A percentile compares a stretch with the other conserved stretches of the same genome.
phyloP scores from a whole-genome alignment of 2,797 vertebrate species.

The Clarias fuscus region DNA sequence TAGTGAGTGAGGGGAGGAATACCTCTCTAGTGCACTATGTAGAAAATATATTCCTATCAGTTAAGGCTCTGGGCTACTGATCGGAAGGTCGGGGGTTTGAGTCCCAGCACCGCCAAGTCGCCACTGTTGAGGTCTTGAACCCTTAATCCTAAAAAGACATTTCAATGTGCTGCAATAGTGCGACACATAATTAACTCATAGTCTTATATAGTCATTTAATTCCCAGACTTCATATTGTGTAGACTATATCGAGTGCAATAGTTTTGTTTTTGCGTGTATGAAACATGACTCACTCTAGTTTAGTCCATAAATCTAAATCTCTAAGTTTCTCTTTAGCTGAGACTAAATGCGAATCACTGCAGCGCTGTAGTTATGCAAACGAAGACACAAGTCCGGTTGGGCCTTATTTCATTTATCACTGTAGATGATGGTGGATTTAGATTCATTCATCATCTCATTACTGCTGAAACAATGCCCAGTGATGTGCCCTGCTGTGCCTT shows the following conservation, averaged over 20 bases:
- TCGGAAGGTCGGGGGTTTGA: too few species aligned
- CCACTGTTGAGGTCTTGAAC: too few species aligned
- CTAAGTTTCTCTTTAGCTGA: slow-evolving; percentile 1
- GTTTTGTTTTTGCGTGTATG: neutral
- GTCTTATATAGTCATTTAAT: neutral
- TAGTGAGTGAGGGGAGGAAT: neutral
- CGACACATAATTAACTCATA: too few species aligned
- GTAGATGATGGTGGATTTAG: neutral
- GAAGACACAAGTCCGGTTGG: too few species aligned
- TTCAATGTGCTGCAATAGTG: too few species aligned
- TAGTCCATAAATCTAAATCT: neutral
- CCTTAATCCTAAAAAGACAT: too few species aligned
- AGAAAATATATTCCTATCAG: too few species aligned
- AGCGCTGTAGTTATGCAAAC: neutral
- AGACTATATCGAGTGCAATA: neutral
- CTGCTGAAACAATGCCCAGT: neutral
- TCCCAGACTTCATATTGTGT: neutral
- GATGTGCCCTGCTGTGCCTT: neutral
- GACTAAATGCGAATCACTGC: neutral
- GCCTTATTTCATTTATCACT: neutral
- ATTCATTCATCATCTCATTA: neutral
- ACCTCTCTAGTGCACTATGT: neutral
- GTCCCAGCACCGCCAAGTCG: too few species aligned
- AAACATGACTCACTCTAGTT: neutral
- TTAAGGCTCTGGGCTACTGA: too few species aligned